Percentiles rank a stretch among this genome's conserved stretches.
Conservation (phyloP, 1,140 invertebrate genomes). For the Drosophila willistoni region DNA sequence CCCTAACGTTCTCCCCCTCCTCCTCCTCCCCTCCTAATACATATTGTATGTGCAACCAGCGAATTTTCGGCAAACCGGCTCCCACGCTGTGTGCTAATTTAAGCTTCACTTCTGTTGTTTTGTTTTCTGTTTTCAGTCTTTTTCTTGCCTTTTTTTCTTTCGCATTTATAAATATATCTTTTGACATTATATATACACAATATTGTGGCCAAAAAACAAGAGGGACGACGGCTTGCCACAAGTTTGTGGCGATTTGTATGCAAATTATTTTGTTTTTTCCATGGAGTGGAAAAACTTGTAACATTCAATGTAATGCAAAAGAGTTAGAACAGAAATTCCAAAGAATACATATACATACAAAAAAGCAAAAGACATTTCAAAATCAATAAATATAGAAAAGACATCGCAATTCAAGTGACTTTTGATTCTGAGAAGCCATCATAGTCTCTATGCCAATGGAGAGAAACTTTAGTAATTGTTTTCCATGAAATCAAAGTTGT, state of each 20-base stretch:
- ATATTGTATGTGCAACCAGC: slow-evolving; percentile 10
- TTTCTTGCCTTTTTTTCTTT: slow-evolving; percentile 24
- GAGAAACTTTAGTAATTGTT: not conserved
- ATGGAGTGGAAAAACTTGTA: slow-evolving; percentile 53
- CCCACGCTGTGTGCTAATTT: slow-evolving; percentile 81
- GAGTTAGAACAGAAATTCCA: not conserved
- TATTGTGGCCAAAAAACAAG: slow-evolving; percentile 42
- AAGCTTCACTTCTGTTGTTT: slow-evolving; percentile 70
- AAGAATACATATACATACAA: not conserved
- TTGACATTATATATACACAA: slow-evolving; percentile 25
- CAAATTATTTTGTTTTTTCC: slow-evolving; percentile 51
- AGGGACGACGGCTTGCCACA: not conserved
- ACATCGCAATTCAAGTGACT: not conserved
- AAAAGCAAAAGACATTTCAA: slow-evolving; percentile 5
- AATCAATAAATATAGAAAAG: slow-evolving; percentile 3
- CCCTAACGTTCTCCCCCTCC: slow-evolving; percentile 21
- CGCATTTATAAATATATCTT: slow-evolving; percentile 75
- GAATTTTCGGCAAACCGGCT: slow-evolving; percentile 59
- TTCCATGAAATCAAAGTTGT: slow-evolving; percentile 2
- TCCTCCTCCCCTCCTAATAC: not conserved
- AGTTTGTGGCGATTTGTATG: slow-evolving; percentile 41
- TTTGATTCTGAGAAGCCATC: not conserved
- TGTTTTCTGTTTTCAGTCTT: slow-evolving; percentile 19
- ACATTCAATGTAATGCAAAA: slow-evolving; percentile 4
- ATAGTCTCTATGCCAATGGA: not conserved